phyloP scores from a whole-genome alignment of 2,888 invertebrate genomes.

The Drosophila aldrichi region DNA sequence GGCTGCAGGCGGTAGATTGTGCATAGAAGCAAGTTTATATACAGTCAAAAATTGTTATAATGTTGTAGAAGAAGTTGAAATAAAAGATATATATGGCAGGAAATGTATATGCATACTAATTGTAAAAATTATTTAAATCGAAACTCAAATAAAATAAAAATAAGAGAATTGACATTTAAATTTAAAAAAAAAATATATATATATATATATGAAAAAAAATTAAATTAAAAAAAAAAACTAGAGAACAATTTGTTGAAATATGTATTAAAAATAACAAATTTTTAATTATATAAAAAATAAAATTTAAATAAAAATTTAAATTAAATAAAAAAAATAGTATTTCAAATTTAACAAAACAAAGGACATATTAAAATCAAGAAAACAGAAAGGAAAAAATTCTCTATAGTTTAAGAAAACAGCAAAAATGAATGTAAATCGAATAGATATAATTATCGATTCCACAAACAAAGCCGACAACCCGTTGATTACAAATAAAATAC shows the following conservation, averaged over 20 bases:
- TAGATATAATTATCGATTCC: neutral
- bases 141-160: no score
- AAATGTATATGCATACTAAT: no score
- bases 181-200: no score
- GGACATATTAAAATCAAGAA: neutral
- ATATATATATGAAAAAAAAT: no score
- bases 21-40: neutral
- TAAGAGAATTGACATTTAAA: no score
- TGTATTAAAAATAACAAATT: no score
- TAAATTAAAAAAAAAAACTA: neutral
- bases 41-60: neutral
- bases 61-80: neutral
- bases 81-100: neutral
- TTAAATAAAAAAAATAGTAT: neutral
- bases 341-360: neutral
- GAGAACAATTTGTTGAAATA: no score
- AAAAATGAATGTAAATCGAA: neutral
- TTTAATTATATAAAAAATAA: no score
- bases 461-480: neutral
- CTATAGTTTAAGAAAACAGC: neutral
- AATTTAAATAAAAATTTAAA: neutral
- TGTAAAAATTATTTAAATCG: no score
- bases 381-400: neutral
- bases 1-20: neutral
- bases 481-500: conserved; percentile 4